Evolutionary conservation across 2,797 vertebrate species (phyloP).

Genomic region (Naso thynnoides): DNA sequence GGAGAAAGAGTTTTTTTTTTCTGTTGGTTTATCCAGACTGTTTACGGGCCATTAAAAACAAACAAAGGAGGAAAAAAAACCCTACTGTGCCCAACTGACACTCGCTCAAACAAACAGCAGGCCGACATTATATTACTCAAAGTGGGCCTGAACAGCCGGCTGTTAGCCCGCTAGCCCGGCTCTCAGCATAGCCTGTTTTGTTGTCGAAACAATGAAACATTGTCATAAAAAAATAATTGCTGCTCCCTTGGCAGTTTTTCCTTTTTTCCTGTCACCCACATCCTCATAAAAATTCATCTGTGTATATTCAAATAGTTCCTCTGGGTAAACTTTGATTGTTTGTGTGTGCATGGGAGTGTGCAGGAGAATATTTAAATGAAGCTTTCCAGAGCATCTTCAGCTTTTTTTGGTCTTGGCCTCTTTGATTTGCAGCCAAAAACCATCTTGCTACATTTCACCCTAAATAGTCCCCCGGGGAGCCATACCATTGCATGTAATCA

Average conservation of each 20-base stretch:
- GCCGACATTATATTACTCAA: conserved; percentile 63
- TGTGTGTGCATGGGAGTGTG: not conserved
- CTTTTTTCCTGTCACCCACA: conserved; percentile 35
- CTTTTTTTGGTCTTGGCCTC: conserved; percentile 18
- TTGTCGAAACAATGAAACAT: conserved; percentile 74
- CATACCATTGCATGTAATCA: conserved; percentile 52
- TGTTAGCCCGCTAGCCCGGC: conserved; percentile 43
- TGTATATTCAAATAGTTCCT: conserved; percentile 33
- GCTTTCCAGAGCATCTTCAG: conserved; percentile 33
- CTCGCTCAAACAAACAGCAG: conserved; percentile 59
- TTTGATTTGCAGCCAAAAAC: conserved; percentile 43
- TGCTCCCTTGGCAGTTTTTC: conserved; percentile 29
- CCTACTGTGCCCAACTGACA: conserved; percentile 67
- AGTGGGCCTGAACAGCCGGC: conserved; percentile 54
- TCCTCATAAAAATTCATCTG: conserved; percentile 37
- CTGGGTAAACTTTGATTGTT: conserved; percentile 5
- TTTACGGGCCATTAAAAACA: conserved; percentile 80
- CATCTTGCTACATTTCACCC: conserved; percentile 48
- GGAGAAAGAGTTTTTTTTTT: conserved; percentile 63
- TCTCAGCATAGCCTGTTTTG: conserved; percentile 64
- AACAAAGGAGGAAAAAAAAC: conserved; percentile 67
- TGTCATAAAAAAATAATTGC: conserved; percentile 59
- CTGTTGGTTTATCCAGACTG: conserved; percentile 73
- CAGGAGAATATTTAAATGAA: conserved; percentile 23
- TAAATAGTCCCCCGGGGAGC: conserved; percentile 46